Base-by-base conservation (phyloP, 2,113 vertebrate species). In the Aspidoscelis tigris region DNA sequence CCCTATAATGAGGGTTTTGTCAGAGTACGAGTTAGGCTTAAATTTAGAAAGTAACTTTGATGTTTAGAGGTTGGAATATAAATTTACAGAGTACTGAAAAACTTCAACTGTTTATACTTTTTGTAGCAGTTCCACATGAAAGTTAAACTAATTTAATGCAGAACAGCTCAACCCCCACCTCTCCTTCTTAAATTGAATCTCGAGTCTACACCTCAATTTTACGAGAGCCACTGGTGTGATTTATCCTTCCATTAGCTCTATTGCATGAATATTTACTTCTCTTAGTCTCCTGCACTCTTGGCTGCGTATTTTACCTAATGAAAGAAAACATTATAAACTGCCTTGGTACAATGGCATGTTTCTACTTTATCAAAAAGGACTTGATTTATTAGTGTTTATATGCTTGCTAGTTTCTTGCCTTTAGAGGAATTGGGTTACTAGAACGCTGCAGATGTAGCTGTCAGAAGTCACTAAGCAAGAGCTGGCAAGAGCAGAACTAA, bases 281-380 rank as follows among this genome's bases (percentile, higher is more conserved):
- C 72, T 72, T 4, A 72, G 75, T 33, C 78, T 22, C 61, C 5
- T 8, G 9, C 71, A 21, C 39, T 33, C 58, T 68, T 85, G 89
- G 1, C 75, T 88, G 81, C 86, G 66, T 84, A 68, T 53, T 80
- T 85, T n/a, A 0, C 87, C 80, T 92, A 78, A 55, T 89, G 90
- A 91, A 93, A 88, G 87, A 86, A 93, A 92, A 91, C 79, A 84
- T 93, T 93, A 93, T 93, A 87, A 89, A 69, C 83, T 86, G 75
- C 5, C 82, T 73, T 83, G 55, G 85, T 80, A 84, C 55, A 83
- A 87, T 84, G 76, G 16, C 47, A 80, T 88, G 78, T 58, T 92
- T 93, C 90, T 93, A n/a, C 72, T 92, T 91, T 92, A 87, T 87
- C 84, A 90, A 91, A 87, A 91, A 91, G 87, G 83, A 41, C 88